Percentiles rank a stretch among this genome's conserved stretches.
These are phyloP conservation scores for Tonatia bakeri DNA, from an alignment of 2,113 vertebrate species.

Conservation along the genomic window DNA sequence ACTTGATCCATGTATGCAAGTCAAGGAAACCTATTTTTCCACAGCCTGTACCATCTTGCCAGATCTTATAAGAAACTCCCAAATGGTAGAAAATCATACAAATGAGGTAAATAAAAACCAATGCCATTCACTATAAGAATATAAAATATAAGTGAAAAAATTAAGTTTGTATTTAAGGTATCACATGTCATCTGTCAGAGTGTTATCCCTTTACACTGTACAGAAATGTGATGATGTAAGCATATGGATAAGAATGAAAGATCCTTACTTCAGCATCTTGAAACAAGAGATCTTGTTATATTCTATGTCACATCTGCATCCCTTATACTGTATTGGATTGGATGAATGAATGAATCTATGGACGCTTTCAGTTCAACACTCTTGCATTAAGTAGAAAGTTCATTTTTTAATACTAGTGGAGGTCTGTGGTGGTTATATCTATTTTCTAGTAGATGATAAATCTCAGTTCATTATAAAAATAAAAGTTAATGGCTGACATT, in stretches of 20 bases:
- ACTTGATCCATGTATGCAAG: constrained; percentile 73
- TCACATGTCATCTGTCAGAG: neutral
- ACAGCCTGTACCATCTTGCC: constrained; percentile 77
- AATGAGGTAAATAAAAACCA: constrained; percentile 73
- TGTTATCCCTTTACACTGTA: neutral
- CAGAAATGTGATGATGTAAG: neutral
- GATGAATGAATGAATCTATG: neutral
- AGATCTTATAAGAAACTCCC: constrained; percentile 74
- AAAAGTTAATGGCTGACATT: neutral
- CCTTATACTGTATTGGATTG: neutral
- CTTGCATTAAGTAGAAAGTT: neutral
- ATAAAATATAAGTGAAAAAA: constrained; percentile 17
- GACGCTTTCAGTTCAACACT: neutral
- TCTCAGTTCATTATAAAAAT: neutral
- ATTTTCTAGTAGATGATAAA: constrained; percentile 13
- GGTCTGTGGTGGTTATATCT: neutral
- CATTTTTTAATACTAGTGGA: constrained; percentile 13
- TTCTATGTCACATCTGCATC: neutral
- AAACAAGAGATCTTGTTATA: neutral
- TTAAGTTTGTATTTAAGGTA: neutral
- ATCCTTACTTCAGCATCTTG: neutral
- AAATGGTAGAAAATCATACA: constrained; percentile 68
- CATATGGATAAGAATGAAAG: neutral
- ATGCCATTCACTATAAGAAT: neutral
- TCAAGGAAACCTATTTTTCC: constrained; percentile 80